Evolutionary conservation across 1,140 invertebrate species (phyloP), one percentile per base, ranked within the genome.

Genomic region (Papilio aristodemus): DNA sequence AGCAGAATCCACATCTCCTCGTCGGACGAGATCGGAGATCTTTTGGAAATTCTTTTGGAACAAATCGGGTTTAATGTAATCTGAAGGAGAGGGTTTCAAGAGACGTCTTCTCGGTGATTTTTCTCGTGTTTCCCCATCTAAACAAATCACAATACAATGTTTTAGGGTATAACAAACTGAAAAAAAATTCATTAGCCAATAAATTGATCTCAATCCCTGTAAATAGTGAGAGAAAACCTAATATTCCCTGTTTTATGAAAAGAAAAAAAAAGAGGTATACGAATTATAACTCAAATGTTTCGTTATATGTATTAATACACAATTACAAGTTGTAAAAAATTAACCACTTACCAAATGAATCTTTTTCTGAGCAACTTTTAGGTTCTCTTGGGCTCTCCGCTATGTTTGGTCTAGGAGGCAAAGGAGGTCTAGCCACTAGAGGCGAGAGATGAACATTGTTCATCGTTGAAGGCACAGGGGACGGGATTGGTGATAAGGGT

Each of bases 41-140:
- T 92, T 90, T 43, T 91, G 87, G 60, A 92, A 92, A 68, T 87
- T 88, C 75, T 92, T 93, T 70, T 92, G 90, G 66, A 92, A 92
- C 3, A 93, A 71, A 68, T 92, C 92, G 0, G 92, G 93, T 74
- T 92, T 93, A 54, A 93, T 93, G 71, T 93, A 94, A 64, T 93
- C 93, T 0, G 85, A 89, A 0, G 93, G 91, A 14, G 93, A 89
- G 0, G 93, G 92, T 67, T 92, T 91, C 0, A 93, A 87, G 43
- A 93, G 72, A 8, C 87, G 83, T 25, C 86, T 76, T 25, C 83
- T 71, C 0, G 89, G 87, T 0, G 86, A 89, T 2, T 82, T 77
- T 6, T 79, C 77, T 38, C 73, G 72, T 9, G 63, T 74, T 7
- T 79, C 73, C 3, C 78, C 38, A 70, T 54, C 41, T 69, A 77